These are phyloP conservation scores for Coracias cyanogaster DNA, from an alignment of 2,797 vertebrate genomes.

Conservation along the genomic window DNA sequence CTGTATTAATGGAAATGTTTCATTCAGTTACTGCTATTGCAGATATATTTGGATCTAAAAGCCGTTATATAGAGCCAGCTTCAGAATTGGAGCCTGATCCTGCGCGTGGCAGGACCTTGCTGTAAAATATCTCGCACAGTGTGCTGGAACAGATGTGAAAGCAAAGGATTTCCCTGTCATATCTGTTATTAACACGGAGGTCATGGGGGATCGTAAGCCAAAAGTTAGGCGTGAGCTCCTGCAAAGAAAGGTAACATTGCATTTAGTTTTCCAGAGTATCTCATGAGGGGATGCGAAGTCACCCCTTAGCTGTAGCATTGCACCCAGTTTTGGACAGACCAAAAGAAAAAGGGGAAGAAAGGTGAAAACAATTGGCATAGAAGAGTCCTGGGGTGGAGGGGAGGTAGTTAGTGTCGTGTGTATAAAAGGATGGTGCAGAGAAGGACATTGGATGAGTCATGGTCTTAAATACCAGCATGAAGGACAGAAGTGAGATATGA, in stretches of 20 bases:
- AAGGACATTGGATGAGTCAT: background rate
- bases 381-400: background rate
- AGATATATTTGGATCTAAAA: background rate
- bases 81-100: background rate
- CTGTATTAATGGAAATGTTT: background rate
- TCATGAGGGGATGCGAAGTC: background rate
- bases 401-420: background rate
- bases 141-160: background rate
- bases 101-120: background rate
- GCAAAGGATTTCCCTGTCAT: background rate
- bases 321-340: background rate
- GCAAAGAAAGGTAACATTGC: background rate
- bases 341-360: background rate
- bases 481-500: background rate
- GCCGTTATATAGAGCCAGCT: background rate
- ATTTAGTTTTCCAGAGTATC: background rate
- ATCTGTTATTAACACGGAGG: rapidly evolving
- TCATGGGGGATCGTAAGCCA: rapidly evolving
- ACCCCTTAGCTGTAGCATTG: background rate
- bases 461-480: background rate
- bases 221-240: background rate
- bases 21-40: background rate
- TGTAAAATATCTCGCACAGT: rapidly evolving
- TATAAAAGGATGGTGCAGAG: background rate
- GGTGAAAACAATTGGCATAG: background rate